phyloP scores from a whole-genome alignment of 2,113 vertebrate species.

The Orcinus orca region DNA sequence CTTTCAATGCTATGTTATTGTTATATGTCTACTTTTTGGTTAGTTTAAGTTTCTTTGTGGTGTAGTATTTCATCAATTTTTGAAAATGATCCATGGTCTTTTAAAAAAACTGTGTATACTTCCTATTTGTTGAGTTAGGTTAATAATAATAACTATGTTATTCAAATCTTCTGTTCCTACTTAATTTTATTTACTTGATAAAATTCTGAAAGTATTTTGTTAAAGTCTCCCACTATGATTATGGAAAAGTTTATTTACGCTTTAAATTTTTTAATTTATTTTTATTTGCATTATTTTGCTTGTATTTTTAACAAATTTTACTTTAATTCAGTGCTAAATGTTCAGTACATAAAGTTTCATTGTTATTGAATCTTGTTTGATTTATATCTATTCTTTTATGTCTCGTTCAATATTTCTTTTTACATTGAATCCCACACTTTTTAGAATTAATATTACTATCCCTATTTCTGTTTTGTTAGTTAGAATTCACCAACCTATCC shows the following conservation, averaged over 20 bases:
- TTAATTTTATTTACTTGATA: not conserved
- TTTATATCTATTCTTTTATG: not conserved
- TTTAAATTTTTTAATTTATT: not conserved
- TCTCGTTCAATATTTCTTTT: not conserved
- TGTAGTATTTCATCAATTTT: not conserved
- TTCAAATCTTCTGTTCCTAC: conserved; percentile 6
- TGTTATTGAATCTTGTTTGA: not conserved
- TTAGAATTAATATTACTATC: not conserved
- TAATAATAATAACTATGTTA: not conserved
- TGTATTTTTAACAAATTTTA: conserved; percentile 7
- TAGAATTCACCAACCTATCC: not conserved
- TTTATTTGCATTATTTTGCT: conserved; percentile 21
- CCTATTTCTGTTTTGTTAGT: not conserved
- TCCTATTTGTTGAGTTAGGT: not conserved
- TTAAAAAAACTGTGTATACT: not conserved
- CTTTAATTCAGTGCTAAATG: not conserved
- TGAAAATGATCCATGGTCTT: not conserved
- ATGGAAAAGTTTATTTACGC: not conserved
- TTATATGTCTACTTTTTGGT: not conserved
- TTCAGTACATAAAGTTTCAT: not conserved
- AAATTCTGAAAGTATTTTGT: conserved; percentile 40
- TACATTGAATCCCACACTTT: not conserved
- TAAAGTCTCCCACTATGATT: not conserved
- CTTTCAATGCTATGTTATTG: not conserved
- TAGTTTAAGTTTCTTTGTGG: not conserved